phyloP scores from a whole-genome alignment of 2,113 vertebrate genomes.

The Anhinga anhinga region DNA sequence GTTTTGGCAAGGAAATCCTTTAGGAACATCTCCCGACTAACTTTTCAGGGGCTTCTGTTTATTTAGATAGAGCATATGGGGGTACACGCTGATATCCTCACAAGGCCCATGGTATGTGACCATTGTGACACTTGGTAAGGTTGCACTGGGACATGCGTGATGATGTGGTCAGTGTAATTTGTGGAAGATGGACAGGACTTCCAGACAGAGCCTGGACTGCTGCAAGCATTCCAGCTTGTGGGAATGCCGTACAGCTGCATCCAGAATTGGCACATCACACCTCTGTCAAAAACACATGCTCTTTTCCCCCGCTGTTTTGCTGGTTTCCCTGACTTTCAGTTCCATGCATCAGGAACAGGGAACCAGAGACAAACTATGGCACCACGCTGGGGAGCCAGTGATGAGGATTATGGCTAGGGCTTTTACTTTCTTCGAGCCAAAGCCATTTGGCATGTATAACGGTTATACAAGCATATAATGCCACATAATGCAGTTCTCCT shows the following conservation, averaged over 20 bases:
- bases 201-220: not conserved
- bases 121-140: not conserved
- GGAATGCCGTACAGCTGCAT: not conserved
- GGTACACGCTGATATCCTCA: not conserved
- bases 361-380: not conserved
- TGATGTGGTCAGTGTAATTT: not conserved
- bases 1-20: not conserved
- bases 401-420: not conserved
- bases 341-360: not conserved
- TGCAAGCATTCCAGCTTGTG: not conserved
- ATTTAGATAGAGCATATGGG: not conserved
- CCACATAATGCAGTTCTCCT: not conserved
- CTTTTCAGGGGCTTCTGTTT: not conserved
- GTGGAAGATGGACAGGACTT: not conserved
- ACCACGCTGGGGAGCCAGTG: not conserved
- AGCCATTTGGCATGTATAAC: not conserved
- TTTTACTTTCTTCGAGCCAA: not conserved
- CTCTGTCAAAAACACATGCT: not conserved
- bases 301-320: not conserved
- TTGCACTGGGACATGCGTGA: not conserved
- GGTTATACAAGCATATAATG: not conserved
- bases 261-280: not conserved
- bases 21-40: not conserved
- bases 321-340: not conserved
- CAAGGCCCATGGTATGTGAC: accelerated